Evolutionary conservation across 2,888 invertebrate species (phyloP).

Genomic region (Phrixothrix hirtus): DNA sequence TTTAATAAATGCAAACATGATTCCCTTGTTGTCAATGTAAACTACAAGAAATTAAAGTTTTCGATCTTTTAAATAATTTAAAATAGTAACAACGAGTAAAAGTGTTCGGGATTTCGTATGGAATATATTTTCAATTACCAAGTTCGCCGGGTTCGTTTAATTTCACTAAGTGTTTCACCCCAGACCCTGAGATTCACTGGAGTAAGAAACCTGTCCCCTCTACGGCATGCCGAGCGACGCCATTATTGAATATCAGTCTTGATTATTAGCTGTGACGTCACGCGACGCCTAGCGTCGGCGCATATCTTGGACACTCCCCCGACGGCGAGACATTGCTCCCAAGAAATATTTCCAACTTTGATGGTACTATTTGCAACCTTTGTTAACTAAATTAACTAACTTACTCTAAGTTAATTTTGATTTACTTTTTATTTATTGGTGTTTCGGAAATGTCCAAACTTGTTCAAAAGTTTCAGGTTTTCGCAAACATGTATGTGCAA

Average conservation of each 20-base stretch:
- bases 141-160: conserved; percentile 52
- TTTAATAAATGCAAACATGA: conserved; percentile 4
- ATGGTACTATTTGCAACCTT: conserved; percentile 5
- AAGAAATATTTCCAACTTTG: conserved; percentile 13
- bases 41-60: not conserved
- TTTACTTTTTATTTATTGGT: too few relatives aligned
- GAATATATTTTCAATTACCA: conserved; percentile 53
- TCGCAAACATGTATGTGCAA: too few relatives aligned
- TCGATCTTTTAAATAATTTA: conserved; percentile 6
- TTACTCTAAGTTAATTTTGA: conserved; percentile 10
- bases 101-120: conserved; percentile 26
- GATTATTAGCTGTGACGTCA: conserved; percentile 57
- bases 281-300: conserved; percentile 54
- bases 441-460: too few relatives aligned
- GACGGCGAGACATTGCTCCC: conserved; percentile 16
- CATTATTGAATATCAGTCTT: conserved; percentile 59
- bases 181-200: conserved; percentile 52
- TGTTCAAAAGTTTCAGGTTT: too few relatives aligned
- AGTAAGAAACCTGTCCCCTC: conserved; percentile 39
- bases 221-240: conserved; percentile 48
- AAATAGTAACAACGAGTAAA: conserved; percentile 6
- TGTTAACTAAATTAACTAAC: conserved; percentile 18
- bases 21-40: conserved; percentile 1
- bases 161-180: conserved; percentile 54
- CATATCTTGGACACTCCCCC: conserved; percentile 49